Evolutionary conservation across 2,888 invertebrate genomes (phyloP).

Genomic region (Phytoseiulus persimilis): DNA sequence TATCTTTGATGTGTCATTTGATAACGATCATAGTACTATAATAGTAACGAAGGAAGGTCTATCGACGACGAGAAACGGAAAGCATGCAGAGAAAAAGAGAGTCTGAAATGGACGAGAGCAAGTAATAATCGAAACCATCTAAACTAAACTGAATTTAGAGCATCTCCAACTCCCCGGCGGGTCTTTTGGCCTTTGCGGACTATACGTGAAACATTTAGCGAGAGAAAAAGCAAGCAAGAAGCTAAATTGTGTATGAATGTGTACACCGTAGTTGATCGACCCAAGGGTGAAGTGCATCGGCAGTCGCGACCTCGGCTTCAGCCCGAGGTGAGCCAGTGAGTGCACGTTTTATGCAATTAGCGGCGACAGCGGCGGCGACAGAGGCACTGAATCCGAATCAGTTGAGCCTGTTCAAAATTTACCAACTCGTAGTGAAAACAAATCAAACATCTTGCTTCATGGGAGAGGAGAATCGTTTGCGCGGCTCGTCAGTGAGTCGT

Average conservation of each 20-base stretch:
- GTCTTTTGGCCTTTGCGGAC: constrained; percentile 5
- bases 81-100: constrained; percentile 32
- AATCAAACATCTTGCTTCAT: background rate
- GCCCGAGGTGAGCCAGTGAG: background rate
- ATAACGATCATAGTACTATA: constrained; percentile 26
- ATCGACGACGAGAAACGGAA: background rate
- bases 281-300: background rate
- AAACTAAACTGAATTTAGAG: background rate
- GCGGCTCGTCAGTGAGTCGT: background rate
- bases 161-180: background rate
- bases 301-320: background rate
- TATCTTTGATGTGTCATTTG: constrained; percentile 39
- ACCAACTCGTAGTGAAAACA: background rate
- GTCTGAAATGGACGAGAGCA: background rate
- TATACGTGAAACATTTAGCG: background rate
- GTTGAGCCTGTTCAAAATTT: constrained; percentile 5
- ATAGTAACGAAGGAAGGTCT: constrained; percentile 9
- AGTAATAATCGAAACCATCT: constrained; percentile 6
- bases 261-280: background rate
- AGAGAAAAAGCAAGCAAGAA: background rate
- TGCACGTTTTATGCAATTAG: constrained; percentile 5
- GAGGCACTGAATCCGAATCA: background rate
- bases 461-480: background rate
- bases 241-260: background rate
- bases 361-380: background rate